Percentiles rank a stretch among this genome's conserved stretches.
Evolutionary conservation across 1,140 invertebrate genomes (phyloP).

Genomic region (Hyposmocoma kahamanoa): DNA sequence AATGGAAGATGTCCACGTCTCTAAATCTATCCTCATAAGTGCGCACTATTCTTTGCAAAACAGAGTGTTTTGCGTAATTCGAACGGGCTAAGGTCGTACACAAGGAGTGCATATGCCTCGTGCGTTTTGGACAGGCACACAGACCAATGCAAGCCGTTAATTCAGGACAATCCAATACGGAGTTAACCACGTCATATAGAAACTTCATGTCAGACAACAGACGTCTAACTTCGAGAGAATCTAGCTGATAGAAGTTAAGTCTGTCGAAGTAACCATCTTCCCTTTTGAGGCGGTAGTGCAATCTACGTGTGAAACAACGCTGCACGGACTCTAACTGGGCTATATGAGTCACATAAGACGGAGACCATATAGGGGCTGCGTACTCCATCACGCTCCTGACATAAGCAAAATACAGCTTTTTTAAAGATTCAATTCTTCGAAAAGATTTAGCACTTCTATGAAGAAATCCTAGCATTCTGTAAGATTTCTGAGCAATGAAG

Average conservation of each 20-base stretch:
- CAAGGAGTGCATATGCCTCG: neutral
- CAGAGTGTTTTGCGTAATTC: neutral
- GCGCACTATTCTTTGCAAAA: neutral
- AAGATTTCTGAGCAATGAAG: neutral
- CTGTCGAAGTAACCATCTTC: neutral
- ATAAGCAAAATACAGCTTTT: neutral
- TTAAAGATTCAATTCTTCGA: neutral
- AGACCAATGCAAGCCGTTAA: neutral
- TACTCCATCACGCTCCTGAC: constrained; percentile 7
- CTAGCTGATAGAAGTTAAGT: neutral
- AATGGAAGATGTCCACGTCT: too few relatives aligned
- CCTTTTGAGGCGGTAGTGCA: neutral
- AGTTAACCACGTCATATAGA: neutral
- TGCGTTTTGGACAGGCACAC: neutral
- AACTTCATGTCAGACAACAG: neutral
- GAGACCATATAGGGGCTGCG: neutral
- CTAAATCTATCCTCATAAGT: neutral
- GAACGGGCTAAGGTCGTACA: neutral
- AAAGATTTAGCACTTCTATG: neutral
- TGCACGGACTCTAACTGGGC: neutral
- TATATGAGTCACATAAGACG: neutral
- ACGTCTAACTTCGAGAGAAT: neutral
- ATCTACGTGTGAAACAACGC: neutral
- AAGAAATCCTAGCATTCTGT: neutral
- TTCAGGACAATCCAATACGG: neutral